A percentile compares a stretch with the other conserved stretches of the same genome.
Evolutionary conservation across 2,888 invertebrate genomes (phyloP).

Genomic region (Drosophila mettleri): DNA sequence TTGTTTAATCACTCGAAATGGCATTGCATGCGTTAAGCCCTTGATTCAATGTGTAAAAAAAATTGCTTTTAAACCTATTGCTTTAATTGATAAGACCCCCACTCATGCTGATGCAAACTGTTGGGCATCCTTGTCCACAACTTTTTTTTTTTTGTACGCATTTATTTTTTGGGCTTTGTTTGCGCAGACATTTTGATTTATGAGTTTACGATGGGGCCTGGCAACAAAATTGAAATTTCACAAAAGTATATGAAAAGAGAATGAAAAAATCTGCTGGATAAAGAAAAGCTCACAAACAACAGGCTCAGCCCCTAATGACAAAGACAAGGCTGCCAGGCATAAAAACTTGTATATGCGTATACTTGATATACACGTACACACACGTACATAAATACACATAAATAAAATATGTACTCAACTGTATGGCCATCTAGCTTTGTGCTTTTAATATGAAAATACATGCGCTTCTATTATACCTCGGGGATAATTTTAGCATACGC

Average conservation of each 20-base stretch:
- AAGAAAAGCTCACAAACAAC: conserved; percentile 44
- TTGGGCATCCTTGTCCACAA: conserved; percentile 32
- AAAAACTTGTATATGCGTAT: conserved; percentile 46
- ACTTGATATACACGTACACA: conserved; percentile 5
- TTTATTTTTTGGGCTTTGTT: conserved; percentile 58
- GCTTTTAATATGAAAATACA: conserved; percentile 43
- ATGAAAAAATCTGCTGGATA: conserved; percentile 31
- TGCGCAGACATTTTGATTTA: conserved; percentile 75
- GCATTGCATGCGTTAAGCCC: conserved; percentile 52
- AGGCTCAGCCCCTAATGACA: conserved; percentile 60
- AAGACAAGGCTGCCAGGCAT: conserved; percentile 59
- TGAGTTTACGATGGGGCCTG: conserved; percentile 58
- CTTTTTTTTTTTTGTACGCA: conserved; percentile 10
- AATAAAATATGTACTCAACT: conserved; percentile 5
- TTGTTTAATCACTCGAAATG: conserved; percentile 70
- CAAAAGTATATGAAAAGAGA: conserved; percentile 33
- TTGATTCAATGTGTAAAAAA: conserved; percentile 34
- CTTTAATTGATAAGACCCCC: conserved; percentile 48
- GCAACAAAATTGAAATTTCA: conserved; percentile 67
- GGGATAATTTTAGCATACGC: conserved; percentile 55
- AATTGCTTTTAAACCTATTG: conserved; percentile 41
- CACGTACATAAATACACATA: background rate
- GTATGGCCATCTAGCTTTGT: conserved; percentile 25
- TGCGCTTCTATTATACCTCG: conserved; percentile 46
- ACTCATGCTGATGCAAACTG: conserved; percentile 32